Percentiles rank a stretch among this genome's conserved stretches.
These are phyloP conservation scores for Danionella dracula DNA, from an alignment of 2,797 vertebrate species.

Conservation along the genomic window DNA sequence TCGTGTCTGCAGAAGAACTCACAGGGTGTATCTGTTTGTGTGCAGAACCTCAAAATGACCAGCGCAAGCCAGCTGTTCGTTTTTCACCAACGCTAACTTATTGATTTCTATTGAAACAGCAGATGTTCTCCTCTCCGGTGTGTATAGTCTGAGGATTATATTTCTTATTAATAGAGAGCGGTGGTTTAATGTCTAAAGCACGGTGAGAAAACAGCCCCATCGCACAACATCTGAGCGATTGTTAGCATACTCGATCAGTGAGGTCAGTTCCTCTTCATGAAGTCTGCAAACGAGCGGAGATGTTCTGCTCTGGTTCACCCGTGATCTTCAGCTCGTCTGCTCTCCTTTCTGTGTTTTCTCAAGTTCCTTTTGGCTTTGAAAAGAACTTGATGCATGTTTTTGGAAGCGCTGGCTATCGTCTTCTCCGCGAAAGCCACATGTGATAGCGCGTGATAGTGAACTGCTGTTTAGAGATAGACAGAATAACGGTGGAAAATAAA, in stretches of 20 bases:
- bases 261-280: slow-evolving; percentile 34
- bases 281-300: slow-evolving; percentile 3
- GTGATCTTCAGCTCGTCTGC: slow-evolving; percentile 10
- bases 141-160: slow-evolving; percentile 17
- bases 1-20: slow-evolving; percentile 31
- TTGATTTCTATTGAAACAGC: slow-evolving; percentile 26
- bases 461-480: no score
- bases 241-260: slow-evolving; percentile 30
- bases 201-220: slow-evolving; percentile 18
- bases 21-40: slow-evolving; percentile 40
- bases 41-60: slow-evolving; percentile 35
- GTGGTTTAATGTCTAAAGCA: slow-evolving; percentile 35
- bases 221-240: slow-evolving; percentile 18
- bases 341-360: slow-evolving; percentile 32
- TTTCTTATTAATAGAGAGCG: slow-evolving; percentile 25
- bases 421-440: slow-evolving; percentile 23
- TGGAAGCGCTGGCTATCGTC: slow-evolving; percentile 26
- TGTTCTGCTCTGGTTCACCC: slow-evolving; percentile 6
- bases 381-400: slow-evolving; percentile 29
- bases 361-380: neutral
- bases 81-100: slow-evolving; percentile 21
- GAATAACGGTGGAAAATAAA: no score
- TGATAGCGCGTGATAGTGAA: no score
- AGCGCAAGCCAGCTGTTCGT: slow-evolving; percentile 17
- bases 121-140: slow-evolving; percentile 30